Percentiles rank a stretch among this genome's conserved stretches.
These are phyloP conservation scores for Cyrtonyx montezumae DNA, from an alignment of 2,113 vertebrate genomes.

Conservation along the genomic window DNA sequence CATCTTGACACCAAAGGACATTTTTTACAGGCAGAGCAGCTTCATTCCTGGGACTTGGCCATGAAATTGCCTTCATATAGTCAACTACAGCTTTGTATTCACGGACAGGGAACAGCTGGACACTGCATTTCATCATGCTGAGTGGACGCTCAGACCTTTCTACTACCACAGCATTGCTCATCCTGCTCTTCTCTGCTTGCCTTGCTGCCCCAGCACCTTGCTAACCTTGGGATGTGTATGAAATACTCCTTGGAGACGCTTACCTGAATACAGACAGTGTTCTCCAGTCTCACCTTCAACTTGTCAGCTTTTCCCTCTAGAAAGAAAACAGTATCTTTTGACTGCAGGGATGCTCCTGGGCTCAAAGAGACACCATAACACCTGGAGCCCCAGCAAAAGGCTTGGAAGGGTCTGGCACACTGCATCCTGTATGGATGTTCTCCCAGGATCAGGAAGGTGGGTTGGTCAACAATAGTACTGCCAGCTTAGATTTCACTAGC, in stretches of 20 bases:
- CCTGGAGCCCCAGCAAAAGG: neutral
- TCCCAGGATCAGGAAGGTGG: neutral
- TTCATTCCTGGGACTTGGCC: neutral
- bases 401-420: neutral
- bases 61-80: rapidly evolving
- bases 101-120: neutral
- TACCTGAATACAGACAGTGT: neutral
- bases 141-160: neutral
- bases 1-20: rapidly evolving
- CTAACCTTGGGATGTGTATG: neutral
- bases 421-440: rapidly evolving
- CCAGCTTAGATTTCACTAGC: neutral
- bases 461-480: neutral
- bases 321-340: neutral
- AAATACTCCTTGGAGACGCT: neutral
- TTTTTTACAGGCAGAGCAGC: neutral
- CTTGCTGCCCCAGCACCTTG: neutral
- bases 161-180: neutral
- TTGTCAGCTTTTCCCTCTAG: neutral
- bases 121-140: neutral
- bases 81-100: neutral
- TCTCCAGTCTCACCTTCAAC: neutral
- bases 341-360: neutral
- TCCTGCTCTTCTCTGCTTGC: neutral
- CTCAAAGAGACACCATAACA: neutral